Percentiles rank a stretch among this genome's conserved stretches.
These are phyloP conservation scores for Leucozona laternaria DNA, from an alignment of 2,888 invertebrate genomes.

Conservation along the genomic window DNA sequence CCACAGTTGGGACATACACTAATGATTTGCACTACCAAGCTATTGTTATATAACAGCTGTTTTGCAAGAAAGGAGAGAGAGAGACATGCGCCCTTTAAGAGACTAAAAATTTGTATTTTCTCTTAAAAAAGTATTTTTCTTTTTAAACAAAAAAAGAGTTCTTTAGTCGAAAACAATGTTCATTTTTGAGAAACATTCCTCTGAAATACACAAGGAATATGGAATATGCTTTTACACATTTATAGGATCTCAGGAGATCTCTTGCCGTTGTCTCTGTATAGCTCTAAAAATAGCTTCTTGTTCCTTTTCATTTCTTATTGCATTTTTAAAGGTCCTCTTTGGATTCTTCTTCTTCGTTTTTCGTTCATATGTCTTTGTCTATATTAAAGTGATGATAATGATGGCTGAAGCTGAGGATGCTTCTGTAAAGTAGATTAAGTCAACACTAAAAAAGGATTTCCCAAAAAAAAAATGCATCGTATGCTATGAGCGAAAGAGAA, in stretches of 20 bases:
- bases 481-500: background rate
- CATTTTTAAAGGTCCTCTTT: slow-evolving; percentile 2
- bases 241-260: slow-evolving; percentile 36
- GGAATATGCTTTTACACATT: slow-evolving; percentile 1
- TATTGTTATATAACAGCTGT: slow-evolving; percentile 73
- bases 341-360: background rate
- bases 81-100: background rate
- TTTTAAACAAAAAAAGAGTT: background rate
- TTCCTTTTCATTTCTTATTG: slow-evolving; percentile 22
- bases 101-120: background rate
- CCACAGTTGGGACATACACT: slow-evolving; percentile 46
- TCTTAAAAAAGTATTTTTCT: background rate
- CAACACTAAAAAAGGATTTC: slow-evolving; percentile 4
- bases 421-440: background rate
- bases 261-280: slow-evolving; percentile 25
- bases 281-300: slow-evolving; percentile 41
- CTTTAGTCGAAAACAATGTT: background rate
- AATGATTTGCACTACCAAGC: slow-evolving; percentile 38
- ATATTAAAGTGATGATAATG: slow-evolving; percentile 24
- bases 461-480: background rate
- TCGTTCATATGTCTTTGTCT: background rate
- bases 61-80: slow-evolving; percentile 15
- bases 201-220: background rate
- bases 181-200: background rate
- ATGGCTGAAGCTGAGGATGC: slow-evolving; percentile 4